Evolutionary conservation across 2,113 vertebrate species (phyloP), one percentile per base, ranked within the genome.

Genomic region (Etheostoma spectabile): DNA sequence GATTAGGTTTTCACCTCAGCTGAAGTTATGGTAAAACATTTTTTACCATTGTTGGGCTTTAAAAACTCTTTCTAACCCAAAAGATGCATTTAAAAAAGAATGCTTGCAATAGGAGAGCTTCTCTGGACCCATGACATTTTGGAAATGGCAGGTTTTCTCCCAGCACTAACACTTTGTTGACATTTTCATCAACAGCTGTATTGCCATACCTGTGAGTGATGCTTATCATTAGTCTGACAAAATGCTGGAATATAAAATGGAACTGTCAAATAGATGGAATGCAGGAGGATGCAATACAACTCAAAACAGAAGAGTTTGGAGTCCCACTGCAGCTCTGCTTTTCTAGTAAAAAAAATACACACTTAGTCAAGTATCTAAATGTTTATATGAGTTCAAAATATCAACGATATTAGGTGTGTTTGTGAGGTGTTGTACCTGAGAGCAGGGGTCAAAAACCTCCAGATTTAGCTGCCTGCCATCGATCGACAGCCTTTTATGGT

Each of bases 401-500:
- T 10, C 38, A 46, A 24, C 7, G 5, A 42, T 4, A 33, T 51
- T 8, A 8, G 10, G 19, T 33, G 18, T 45, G 45, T 38, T 15
- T 1, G 15, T 48, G 65, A 46, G 19, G 13, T 64, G 69, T 46
- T 8, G 59, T 90, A 93, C 95, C 95, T 94, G 87, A 63, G 95
- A 95, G 79, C 94, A 96, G 0, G 95, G 94, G 88, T 96, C 95
- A 84, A 95, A 95, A 7, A 95, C 85, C 6, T 96, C 94, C 88
- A 96, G 87, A 59, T 95, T 95, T 86, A 95, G 83, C 88, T 96
- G 94, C 74, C 94, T 80, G 61, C 94, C 95, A 14, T 95, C 95
- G 7, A 96, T 93, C 0, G 94, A 95, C 30, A 96, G 71, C 78
- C 94, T 92, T 87, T 96, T 96, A 61, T 90, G 91, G 85, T 96